Conservation (phyloP, 2,888 invertebrate genomes). For the Brachyopa scutellaris region DNA sequence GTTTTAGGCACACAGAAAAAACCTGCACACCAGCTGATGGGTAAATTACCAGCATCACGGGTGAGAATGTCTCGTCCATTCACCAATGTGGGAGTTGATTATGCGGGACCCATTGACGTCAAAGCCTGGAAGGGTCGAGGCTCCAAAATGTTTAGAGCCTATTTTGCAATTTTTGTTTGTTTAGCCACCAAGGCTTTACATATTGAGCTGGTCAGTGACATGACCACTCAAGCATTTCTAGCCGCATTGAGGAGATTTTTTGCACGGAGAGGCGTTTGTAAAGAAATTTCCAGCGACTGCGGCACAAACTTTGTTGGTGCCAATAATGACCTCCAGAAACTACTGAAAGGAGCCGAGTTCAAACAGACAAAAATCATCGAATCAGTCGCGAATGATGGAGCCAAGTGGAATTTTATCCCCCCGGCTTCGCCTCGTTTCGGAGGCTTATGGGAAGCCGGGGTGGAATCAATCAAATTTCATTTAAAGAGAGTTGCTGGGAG, state of each 20-base stretch:
- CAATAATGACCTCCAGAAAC: neutral
- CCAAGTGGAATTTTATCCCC: too few relatives aligned
- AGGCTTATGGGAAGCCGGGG: too few relatives aligned
- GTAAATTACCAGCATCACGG: constrained; percentile 35
- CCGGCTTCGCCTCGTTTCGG: too few relatives aligned
- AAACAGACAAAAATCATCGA: too few relatives aligned
- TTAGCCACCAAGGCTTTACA: constrained; percentile 74
- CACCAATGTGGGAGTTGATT: constrained; percentile 61
- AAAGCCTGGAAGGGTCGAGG: constrained; percentile 49
- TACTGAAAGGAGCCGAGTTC: too few relatives aligned
- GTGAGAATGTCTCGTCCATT: constrained; percentile 40
- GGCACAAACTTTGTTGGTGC: neutral
- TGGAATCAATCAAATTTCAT: too few relatives aligned
- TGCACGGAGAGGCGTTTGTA: too few relatives aligned
- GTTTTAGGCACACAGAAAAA: constrained; percentile 21
- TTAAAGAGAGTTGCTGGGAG: too few relatives aligned
- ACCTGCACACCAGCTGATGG: constrained; percentile 19
- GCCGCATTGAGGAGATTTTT: constrained; percentile 65
- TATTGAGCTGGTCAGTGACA: constrained; percentile 72
- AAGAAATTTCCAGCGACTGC: neutral
- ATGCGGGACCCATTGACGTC: constrained; percentile 56
- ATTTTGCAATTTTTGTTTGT: constrained; percentile 73
- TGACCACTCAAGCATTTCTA: constrained; percentile 72
- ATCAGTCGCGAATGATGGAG: too few relatives aligned
- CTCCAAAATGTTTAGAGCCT: constrained; percentile 62